phyloP scores from a whole-genome alignment of 2,888 invertebrate genomes.

The Mimas tiliae region DNA sequence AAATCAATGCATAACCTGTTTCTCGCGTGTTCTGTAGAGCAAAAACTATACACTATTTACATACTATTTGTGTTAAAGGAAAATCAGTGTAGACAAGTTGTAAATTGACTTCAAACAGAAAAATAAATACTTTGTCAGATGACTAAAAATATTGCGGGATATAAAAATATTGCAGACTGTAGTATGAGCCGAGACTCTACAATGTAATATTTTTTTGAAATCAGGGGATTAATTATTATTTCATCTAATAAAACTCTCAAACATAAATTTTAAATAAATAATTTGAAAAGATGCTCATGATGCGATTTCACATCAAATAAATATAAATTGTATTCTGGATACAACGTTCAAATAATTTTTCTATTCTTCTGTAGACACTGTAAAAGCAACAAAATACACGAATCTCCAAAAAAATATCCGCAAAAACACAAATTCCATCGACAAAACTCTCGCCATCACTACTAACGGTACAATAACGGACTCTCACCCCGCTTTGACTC shows the following conservation, averaged over 20 bases:
- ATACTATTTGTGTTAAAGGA: conserved; percentile 27
- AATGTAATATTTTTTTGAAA: too few relatives aligned
- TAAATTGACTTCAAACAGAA: neutral
- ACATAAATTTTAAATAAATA: too few relatives aligned
- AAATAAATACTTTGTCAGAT: too few relatives aligned
- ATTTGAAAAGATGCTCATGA: too few relatives aligned
- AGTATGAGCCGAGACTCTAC: too few relatives aligned
- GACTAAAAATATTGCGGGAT: too few relatives aligned
- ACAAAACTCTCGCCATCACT: conserved; percentile 37
- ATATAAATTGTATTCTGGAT: too few relatives aligned
- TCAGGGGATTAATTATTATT: too few relatives aligned
- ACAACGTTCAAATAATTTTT: too few relatives aligned
- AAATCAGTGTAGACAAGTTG: neutral
- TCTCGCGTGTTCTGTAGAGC: conserved; percentile 30
- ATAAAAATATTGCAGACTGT: too few relatives aligned
- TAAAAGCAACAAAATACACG: neutral
- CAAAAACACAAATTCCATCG: conserved; percentile 39
- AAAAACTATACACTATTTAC: conserved; percentile 36
- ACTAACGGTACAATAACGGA: conserved; percentile 71
- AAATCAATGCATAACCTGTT: conserved; percentile 52
- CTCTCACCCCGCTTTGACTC: conserved; percentile 56
- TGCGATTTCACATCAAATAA: too few relatives aligned
- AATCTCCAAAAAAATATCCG: conserved; percentile 24
- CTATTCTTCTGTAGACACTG: neutral
- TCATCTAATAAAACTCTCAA: too few relatives aligned